These are phyloP conservation scores for Limnephilus rhombicus DNA, from an alignment of 2,888 invertebrate species.

Conservation along the genomic window DNA sequence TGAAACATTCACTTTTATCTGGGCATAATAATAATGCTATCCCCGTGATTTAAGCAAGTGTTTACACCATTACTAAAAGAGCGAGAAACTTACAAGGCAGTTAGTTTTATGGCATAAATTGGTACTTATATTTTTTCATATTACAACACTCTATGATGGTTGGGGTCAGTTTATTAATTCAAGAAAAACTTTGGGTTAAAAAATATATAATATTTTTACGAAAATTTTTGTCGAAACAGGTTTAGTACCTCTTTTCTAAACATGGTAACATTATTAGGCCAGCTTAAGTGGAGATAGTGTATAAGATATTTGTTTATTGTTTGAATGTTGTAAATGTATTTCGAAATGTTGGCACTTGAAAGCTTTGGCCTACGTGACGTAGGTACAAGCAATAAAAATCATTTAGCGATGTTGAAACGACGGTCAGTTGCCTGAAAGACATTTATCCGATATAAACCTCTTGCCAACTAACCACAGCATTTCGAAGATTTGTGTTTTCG, in stretches of 20 bases:
- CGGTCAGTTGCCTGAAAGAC: neutral
- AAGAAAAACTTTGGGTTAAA: neutral
- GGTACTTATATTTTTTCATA: conserved; percentile 21
- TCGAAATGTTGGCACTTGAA: too few relatives aligned
- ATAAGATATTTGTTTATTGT: too few relatives aligned
- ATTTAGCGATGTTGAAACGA: neutral
- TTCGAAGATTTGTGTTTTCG: too few relatives aligned
- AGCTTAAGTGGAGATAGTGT: too few relatives aligned
- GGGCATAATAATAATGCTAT: conserved; percentile 42
- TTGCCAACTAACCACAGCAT: too few relatives aligned
- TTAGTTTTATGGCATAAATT: conserved; percentile 56
- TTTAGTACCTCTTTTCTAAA: too few relatives aligned
- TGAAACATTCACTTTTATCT: conserved; percentile 42
- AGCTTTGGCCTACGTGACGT: too few relatives aligned
- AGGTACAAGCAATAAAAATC: neutral
- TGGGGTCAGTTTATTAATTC: conserved; percentile 4
- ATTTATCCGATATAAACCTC: neutral
- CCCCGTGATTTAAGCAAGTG: conserved; percentile 50
- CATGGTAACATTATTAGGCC: too few relatives aligned
- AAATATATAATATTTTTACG: neutral
- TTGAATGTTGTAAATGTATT: too few relatives aligned
- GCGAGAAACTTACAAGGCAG: conserved; percentile 49
- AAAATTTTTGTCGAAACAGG: too few relatives aligned
- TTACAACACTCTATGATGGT: neutral
- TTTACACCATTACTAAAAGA: conserved; percentile 52